A percentile compares a stretch with the other conserved stretches of the same genome.
Evolutionary conservation across 1,140 invertebrate genomes (phyloP).

Genomic region (Apis laboriosa): DNA sequence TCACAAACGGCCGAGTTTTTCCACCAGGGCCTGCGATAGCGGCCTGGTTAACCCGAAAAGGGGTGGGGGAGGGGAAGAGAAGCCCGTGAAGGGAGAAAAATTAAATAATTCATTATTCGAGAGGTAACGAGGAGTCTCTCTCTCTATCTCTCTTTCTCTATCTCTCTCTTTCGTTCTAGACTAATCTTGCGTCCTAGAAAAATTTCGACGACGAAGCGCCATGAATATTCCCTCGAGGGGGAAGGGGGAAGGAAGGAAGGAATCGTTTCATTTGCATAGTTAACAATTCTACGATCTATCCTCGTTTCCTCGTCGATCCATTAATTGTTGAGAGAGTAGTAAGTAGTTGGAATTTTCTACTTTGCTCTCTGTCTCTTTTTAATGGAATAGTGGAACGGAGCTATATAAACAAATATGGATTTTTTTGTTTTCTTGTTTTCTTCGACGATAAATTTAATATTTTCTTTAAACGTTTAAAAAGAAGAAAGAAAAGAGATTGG

Average conservation of each 20-base stretch:
- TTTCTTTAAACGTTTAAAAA: too few relatives aligned
- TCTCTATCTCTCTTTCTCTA: too few relatives aligned
- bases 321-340: neutral
- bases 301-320: slow-evolving; percentile 8
- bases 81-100: neutral
- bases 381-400: neutral
- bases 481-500: too few relatives aligned
- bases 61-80: too few relatives aligned
- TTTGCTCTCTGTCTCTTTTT: too few relatives aligned
- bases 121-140: neutral
- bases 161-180: neutral
- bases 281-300: slow-evolving; percentile 20
- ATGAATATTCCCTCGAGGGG: slow-evolving; percentile 3
- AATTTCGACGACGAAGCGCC: neutral
- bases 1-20: slow-evolving; percentile 40
- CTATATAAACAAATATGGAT: too few relatives aligned
- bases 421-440: too few relatives aligned
- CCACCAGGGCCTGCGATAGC: slow-evolving; percentile 4
- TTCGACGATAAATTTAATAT: too few relatives aligned
- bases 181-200: neutral
- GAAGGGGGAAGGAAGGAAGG: neutral
- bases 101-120: slow-evolving; percentile 33
- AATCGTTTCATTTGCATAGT: slow-evolving; percentile 37
- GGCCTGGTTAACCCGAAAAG: neutral
- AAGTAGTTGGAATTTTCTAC: too few relatives aligned